Evolutionary conservation across 1,140 invertebrate species (phyloP).

Genomic region (Tetragnatha versicolor): DNA sequence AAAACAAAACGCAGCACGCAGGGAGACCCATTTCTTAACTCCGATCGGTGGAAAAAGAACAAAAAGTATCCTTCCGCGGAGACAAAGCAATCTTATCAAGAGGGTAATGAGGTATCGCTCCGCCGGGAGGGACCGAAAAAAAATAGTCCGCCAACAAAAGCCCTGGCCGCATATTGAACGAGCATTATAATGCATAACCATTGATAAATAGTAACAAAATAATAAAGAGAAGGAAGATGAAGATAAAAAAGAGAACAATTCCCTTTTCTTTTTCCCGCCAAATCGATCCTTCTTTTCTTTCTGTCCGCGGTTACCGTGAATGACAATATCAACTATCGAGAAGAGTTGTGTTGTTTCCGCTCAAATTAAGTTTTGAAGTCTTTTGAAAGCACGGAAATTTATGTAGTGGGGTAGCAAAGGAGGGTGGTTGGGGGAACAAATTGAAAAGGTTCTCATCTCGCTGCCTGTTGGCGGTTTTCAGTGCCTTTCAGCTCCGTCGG

Average conservation of each 20-base stretch:
- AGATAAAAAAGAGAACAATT: no score
- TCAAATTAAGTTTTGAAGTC: slow-evolving; percentile 25
- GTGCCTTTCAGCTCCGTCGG: background rate
- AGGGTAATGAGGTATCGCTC: slow-evolving; percentile 26
- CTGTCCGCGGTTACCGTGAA: slow-evolving; percentile 18
- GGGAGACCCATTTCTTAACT: slow-evolving; percentile 2
- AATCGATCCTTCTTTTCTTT: slow-evolving; percentile 29
- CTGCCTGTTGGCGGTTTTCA: no score
- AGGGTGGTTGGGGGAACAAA: background rate
- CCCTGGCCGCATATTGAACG: slow-evolving; percentile 19
- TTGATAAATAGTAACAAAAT: slow-evolving; percentile 33
- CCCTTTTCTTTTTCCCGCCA: background rate
- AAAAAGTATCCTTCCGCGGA: background rate
- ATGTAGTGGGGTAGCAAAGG: background rate
- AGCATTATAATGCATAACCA: slow-evolving; percentile 22
- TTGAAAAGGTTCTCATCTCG: no score
- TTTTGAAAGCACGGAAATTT: background rate
- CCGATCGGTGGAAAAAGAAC: slow-evolving; percentile 28
- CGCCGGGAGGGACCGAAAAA: background rate
- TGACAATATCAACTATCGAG: background rate
- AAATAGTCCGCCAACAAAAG: slow-evolving; percentile 2
- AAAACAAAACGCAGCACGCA: slow-evolving; percentile 29
- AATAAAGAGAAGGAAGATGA: no score
- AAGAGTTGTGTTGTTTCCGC: slow-evolving; percentile 12
- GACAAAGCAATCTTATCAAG: slow-evolving; percentile 24